Evolutionary conservation across 2,888 invertebrate genomes (phyloP).

Genomic region (Conomelus anceps): DNA sequence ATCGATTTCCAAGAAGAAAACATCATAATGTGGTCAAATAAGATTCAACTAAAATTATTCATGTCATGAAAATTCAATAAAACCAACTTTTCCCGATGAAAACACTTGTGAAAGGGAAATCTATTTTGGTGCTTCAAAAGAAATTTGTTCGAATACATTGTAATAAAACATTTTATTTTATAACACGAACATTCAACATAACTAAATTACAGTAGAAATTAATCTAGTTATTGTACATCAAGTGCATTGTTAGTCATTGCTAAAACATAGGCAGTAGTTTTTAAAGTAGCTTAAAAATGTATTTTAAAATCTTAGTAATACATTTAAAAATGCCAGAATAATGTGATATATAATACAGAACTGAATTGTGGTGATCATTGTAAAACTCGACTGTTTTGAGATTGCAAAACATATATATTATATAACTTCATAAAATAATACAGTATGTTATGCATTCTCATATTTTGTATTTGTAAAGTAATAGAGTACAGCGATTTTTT

Average conservation of each 20-base stretch:
- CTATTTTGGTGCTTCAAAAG: no score
- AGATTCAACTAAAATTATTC: no score
- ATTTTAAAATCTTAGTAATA: no score
- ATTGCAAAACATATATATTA: background rate
- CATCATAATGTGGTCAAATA: no score
- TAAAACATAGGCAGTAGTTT: background rate
- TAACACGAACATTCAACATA: background rate
- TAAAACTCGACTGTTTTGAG: background rate
- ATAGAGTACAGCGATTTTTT: background rate
- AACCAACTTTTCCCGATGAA: no score
- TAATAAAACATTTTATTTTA: background rate
- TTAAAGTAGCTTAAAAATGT: background rate
- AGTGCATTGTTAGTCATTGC: background rate
- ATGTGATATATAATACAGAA: no score
- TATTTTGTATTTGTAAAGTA: background rate
- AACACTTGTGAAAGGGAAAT: no score
- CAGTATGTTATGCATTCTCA: background rate
- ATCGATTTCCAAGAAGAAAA: no score
- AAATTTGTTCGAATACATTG: background rate
- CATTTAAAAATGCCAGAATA: no score
- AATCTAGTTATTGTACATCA: background rate
- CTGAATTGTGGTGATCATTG: background rate
- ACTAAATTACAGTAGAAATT: background rate
- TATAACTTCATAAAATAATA: background rate
- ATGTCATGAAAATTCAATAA: no score